phyloP scores from a whole-genome alignment of 2,888 invertebrate genomes.

The Sinopyrophorus schimmeli region DNA sequence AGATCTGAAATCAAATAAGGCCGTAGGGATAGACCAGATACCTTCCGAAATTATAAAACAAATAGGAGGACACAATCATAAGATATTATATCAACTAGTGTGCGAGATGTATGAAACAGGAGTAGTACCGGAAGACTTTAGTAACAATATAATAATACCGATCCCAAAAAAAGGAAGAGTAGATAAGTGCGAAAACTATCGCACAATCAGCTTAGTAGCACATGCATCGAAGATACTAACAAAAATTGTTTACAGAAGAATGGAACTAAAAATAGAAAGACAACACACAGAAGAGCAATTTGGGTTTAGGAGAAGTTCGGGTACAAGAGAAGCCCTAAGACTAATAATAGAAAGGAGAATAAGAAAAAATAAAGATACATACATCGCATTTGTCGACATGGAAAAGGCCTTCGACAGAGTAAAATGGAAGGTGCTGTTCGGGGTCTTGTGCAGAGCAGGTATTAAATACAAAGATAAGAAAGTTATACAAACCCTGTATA shows the following conservation, averaged over 20 bases:
- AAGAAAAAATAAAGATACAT: no score
- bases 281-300: constrained; percentile 4
- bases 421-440: constrained; percentile 1
- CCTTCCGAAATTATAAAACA: neutral
- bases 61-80: constrained; percentile 2
- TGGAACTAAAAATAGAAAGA: neutral
- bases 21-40: constrained; percentile 2
- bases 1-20: constrained; percentile 5
- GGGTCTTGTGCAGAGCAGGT: constrained; percentile 1
- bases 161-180: neutral
- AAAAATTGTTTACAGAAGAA: neutral
- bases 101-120: constrained; percentile 4
- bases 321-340: neutral
- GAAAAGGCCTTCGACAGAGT: constrained; percentile 1
- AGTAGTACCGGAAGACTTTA: neutral
- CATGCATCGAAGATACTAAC: neutral
- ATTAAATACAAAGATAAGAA: constrained; percentile 1
- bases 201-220: neutral
- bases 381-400: neutral
- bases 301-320: neutral
- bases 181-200: neutral
- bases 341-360: constrained; percentile 4
- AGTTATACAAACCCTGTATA: neutral
- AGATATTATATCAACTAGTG: constrained; percentile 7
- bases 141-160: neutral